Conservation (phyloP, 2,113 vertebrate species). For the Microcebus murinus region DNA sequence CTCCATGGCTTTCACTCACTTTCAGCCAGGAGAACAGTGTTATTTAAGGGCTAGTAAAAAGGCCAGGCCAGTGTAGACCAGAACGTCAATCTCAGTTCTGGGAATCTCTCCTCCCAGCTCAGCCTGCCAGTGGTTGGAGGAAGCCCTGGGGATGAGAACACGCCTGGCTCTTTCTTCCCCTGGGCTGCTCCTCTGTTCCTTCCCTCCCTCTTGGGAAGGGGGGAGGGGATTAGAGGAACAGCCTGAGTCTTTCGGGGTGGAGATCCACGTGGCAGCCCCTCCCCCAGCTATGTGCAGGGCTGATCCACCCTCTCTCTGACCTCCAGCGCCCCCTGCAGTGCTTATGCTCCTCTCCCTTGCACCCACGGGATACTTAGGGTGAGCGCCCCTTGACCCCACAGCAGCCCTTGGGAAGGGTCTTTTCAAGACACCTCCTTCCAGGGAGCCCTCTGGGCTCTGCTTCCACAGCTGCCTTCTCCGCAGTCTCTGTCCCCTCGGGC, state of each 20-base stretch:
- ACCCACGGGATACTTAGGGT: no score
- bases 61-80: not conserved
- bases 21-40: not conserved
- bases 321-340: not conserved
- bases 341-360: not conserved
- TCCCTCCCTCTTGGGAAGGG: not conserved
- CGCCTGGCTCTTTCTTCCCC: not conserved
- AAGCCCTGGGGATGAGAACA: no score
- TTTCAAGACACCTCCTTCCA: not conserved
- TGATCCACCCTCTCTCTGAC: not conserved
- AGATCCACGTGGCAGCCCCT: not conserved
- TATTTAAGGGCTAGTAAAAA: not conserved
- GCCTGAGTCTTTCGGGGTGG: no score
- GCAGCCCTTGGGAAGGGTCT: not conserved
- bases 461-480: not conserved
- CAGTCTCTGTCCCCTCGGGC: not conserved
- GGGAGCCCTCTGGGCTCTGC: not conserved
- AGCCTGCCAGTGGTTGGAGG: not conserved
- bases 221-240: no score
- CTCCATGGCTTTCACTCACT: not conserved
- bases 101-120: not conserved
- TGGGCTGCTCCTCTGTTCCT: not conserved
- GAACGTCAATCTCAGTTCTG: not conserved
- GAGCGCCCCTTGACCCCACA: not conserved
- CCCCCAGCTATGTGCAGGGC: not conserved